Conservation (phyloP, 2,888 invertebrate genomes). For the Sabatieria punctata region DNA sequence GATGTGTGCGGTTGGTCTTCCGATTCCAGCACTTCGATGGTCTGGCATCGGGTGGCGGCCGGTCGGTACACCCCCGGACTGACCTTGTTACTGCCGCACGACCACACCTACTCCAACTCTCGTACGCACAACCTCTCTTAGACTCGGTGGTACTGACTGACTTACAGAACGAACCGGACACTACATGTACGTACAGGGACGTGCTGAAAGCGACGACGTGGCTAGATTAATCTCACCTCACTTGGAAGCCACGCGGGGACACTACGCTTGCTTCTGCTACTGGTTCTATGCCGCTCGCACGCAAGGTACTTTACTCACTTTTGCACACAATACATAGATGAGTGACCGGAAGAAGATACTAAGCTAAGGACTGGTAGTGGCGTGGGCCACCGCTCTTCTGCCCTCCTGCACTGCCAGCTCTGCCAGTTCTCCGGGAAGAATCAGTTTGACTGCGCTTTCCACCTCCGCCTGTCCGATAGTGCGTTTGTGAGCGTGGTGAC, state of each 20-base stretch:
- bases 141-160: neutral
- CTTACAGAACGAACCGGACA: no score
- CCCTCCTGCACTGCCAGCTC: no score
- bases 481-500: no score
- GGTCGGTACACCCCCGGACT: neutral
- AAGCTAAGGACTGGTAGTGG: no score
- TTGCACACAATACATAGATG: no score
- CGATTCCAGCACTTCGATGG: neutral
- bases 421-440: no score
- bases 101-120: constrained; percentile 1
- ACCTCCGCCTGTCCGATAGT: no score
- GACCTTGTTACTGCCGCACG: neutral
- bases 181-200: constrained; percentile 2
- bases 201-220: neutral
- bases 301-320: no score
- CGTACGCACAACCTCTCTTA: neutral
- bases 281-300: constrained; percentile 6
- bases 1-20: neutral
- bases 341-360: no score
- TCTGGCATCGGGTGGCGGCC: neutral
- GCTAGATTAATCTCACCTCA: constrained; percentile 4
- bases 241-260: neutral
- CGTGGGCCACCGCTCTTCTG: no score
- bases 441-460: no score
- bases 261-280: constrained; percentile 4